These are phyloP conservation scores for Bombus ignitus DNA, from an alignment of 1,140 invertebrate species.

Conservation along the genomic window DNA sequence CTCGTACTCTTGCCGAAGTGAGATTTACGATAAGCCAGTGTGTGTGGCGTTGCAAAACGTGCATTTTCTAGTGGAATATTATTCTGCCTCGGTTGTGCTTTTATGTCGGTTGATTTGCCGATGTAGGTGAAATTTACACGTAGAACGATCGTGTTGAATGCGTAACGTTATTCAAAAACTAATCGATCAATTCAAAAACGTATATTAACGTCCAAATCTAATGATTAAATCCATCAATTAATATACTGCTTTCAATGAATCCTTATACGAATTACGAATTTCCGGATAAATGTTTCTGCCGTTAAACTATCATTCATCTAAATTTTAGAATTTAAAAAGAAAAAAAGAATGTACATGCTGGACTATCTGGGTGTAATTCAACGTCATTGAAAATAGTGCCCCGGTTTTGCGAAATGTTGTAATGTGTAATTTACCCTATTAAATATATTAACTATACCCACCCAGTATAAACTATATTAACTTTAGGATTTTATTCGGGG, in stretches of 20 bases:
- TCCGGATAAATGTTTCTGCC: background rate
- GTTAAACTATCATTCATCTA: too few species aligned
- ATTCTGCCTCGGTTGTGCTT: background rate
- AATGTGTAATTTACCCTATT: fast-evolving
- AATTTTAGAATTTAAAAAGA: too few species aligned
- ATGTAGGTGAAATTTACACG: background rate
- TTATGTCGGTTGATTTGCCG: background rate
- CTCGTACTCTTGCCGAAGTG: background rate
- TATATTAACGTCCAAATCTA: background rate
- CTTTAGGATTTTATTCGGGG: background rate
- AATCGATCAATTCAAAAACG: background rate
- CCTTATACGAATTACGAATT: background rate
- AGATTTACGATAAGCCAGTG: background rate
- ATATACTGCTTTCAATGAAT: too few species aligned
- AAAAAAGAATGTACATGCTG: too few species aligned
- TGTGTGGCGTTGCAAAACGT: background rate
- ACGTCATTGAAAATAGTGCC: too few species aligned
- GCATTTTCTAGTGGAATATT: background rate
- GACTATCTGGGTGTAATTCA: too few species aligned
- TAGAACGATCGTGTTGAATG: background rate
- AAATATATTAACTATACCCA: too few species aligned
- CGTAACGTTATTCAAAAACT: background rate
- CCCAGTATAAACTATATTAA: too few species aligned
- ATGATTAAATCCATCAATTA: too few species aligned
- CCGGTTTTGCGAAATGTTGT: fast-evolving